Evolutionary conservation across 1,140 invertebrate species (phyloP), one percentile per base, ranked within the genome.

Genomic region (Ladona fulva): DNA sequence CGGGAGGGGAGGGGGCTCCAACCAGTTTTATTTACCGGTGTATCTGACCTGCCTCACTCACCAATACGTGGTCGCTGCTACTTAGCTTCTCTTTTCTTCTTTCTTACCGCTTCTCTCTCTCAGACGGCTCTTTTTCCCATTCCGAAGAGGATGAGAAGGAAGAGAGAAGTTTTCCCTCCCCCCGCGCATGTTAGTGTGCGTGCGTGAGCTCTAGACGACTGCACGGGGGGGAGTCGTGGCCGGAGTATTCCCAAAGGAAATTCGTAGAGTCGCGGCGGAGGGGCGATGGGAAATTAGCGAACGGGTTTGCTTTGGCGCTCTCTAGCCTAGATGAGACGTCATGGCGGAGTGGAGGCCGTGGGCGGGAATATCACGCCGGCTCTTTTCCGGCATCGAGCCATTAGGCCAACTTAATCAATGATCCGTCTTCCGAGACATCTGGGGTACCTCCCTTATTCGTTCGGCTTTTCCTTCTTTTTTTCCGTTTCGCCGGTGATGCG

Each of bases 331-430:
- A 66, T 66, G 52, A 66, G n/a, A 22, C 52, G 52, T 6, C 52
- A n/a, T n/a, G n/a, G n/a, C n/a, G n/a, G n/a, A n/a, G n/a, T n/a
- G n/a, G n/a, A n/a, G n/a, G n/a, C n/a, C n/a, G n/a, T n/a, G n/a
- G 52, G 52, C 14, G 52, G n/a, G 3, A 6, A 66, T 66, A 66
- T 66, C 52, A 66, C 52, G 52, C 1, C 52, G 52, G 3, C 52
- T 66, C 52, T 66, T 66, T 66, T 12, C 52, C 52, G 52, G 52
- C 52, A 6, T 66, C 1, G 52, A 66, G n/a, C 52, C 52, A 66
- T 66, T 66, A 66, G 52, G 52, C 52, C 52, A 66, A 66, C 52
- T 66, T 66, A 66, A 66, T 66, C 52, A 66, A 66, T 66, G 52
- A 66, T 66, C 12, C 52, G 52, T 66, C 52, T 66, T 66, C 16